Percentiles rank a stretch among this genome's conserved stretches.
These are phyloP conservation scores for Scolopax mira DNA, from an alignment of 2,113 vertebrate genomes.

Conservation along the genomic window DNA sequence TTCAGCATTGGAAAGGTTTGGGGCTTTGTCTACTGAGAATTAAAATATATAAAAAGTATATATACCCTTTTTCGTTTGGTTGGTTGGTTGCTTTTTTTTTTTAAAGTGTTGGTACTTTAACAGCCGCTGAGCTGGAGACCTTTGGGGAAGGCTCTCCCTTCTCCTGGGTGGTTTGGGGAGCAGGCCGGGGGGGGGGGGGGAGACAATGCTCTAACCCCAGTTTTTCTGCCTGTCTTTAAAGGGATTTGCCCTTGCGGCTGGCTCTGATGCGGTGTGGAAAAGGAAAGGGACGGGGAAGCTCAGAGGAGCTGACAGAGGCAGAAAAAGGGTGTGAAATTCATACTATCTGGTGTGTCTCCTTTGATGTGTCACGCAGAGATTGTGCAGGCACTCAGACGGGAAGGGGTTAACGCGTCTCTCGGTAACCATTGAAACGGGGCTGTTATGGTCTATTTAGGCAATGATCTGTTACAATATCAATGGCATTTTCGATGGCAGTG, in stretches of 20 bases:
- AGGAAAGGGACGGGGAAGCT: neutral
- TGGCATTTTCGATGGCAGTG: slow-evolving; percentile 55
- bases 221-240: slow-evolving; percentile 25
- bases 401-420: slow-evolving; percentile 63
- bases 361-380: slow-evolving; percentile 58
- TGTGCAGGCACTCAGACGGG: slow-evolving; percentile 29
- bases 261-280: slow-evolving; percentile 29
- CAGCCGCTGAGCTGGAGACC: neutral
- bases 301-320: slow-evolving; percentile 8
- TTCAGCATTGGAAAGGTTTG: neutral
- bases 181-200: neutral
- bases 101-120: neutral
- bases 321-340: slow-evolving; percentile 48
- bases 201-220: slow-evolving; percentile 14
- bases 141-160: neutral
- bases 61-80: too few species aligned
- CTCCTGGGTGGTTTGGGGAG: slow-evolving; percentile 43
- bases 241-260: slow-evolving; percentile 21
- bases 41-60: neutral
- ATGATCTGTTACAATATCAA: slow-evolving; percentile 69
- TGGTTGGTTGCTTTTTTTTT: too few species aligned
- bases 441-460: slow-evolving; percentile 68
- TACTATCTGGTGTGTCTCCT: slow-evolving; percentile 26
- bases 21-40: neutral
- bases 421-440: slow-evolving; percentile 51